Conservation (phyloP, 2,888 invertebrate genomes). For the Drosophila emarginata region DNA sequence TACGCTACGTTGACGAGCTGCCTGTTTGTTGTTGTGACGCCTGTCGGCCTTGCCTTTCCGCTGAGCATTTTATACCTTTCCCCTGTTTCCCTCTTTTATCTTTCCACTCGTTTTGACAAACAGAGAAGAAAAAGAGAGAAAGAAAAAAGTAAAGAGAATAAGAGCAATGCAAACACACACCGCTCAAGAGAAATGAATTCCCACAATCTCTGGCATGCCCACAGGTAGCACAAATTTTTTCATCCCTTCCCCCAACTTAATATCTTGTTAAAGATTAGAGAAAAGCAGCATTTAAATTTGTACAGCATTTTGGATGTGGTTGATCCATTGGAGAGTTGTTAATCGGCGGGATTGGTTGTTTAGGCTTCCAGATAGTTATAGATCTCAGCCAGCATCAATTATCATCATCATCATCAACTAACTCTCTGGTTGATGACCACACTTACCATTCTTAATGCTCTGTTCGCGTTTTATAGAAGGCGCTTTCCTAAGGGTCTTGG, state of each 20-base stretch:
- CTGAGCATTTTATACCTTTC: conserved; percentile 26
- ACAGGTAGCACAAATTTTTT: conserved; percentile 7
- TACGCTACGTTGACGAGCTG: conserved; percentile 57
- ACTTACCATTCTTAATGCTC: conserved; percentile 81
- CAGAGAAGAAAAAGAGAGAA: conserved; percentile 1
- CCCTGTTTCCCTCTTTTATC: background rate
- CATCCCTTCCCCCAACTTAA: background rate
- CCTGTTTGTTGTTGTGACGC: conserved; percentile 55
- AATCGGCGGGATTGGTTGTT: conserved; percentile 53
- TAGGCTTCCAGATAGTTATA: conserved; percentile 20
- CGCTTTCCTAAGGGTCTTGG: conserved; percentile 80
- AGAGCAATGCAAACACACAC: conserved; percentile 38
- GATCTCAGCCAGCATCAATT: too few species aligned
- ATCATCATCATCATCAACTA: background rate
- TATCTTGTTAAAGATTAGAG: conserved; percentile 48
- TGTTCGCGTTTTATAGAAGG: conserved; percentile 79
- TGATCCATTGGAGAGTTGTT: conserved; percentile 62
- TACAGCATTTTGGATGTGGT: conserved; percentile 53
- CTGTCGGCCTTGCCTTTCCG: conserved; percentile 61
- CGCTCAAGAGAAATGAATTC: conserved; percentile 2
- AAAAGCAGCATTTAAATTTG: conserved; percentile 61
- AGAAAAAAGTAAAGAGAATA: conserved; percentile 13
- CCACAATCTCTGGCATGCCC: conserved; percentile 15
- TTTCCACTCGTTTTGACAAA: conserved; percentile 14
- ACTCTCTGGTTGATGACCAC: background rate